phyloP scores from a whole-genome alignment of 2,888 invertebrate genomes.

The Pristionchus fissidentatus region DNA sequence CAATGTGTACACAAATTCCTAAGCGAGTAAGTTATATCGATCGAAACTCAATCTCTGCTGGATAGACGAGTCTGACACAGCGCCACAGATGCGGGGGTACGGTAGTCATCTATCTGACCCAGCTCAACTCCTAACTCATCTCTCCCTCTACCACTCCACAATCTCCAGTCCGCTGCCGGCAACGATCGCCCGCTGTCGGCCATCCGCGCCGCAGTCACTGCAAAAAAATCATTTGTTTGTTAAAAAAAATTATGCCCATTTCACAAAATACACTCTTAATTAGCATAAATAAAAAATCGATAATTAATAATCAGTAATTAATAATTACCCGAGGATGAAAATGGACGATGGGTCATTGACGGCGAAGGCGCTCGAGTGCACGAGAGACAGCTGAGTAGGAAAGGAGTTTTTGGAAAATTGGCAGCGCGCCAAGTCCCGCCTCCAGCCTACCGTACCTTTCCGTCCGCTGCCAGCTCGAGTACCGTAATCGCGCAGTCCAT shows the following conservation, averaged over 20 bases:
- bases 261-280: not conserved
- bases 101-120: not conserved
- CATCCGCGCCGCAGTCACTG: not conserved
- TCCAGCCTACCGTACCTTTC: not conserved
- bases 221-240: not conserved
- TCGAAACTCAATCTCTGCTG: no score
- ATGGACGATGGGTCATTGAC: constrained; percentile 26
- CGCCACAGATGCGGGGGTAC: no score
- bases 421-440: not conserved
- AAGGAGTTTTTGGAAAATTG: not conserved
- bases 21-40: no score
- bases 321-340: not conserved
- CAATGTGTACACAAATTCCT: no score
- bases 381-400: not conserved
- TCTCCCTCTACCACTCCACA: not conserved
- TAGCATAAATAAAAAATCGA: not conserved
- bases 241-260: not conserved
- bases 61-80: no score
- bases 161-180: constrained; percentile 12
- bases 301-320: not conserved
- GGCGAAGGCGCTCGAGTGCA: not conserved
- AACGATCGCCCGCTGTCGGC: constrained; percentile 1
- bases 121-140: no score
- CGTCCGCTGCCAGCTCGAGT: not conserved
- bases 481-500: constrained; percentile 31